Percentiles rank a stretch among this genome's conserved stretches.
These are phyloP conservation scores for Leuciscus idus DNA, from an alignment of 2,113 vertebrate species.

Conservation along the genomic window DNA sequence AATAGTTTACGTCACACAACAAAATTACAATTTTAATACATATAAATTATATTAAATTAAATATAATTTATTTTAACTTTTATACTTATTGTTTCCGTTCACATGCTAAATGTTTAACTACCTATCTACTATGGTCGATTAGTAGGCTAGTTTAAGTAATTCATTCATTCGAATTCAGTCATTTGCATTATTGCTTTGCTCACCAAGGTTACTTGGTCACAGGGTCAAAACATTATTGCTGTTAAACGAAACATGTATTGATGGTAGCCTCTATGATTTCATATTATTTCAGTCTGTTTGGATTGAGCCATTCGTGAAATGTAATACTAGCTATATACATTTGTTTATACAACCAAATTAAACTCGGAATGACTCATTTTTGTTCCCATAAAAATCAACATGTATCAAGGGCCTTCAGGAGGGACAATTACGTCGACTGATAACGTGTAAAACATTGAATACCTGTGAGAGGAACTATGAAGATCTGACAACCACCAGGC, in stretches of 20 bases:
- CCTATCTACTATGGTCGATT: background rate
- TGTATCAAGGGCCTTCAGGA: slow-evolving; percentile 4
- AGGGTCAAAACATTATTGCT: slow-evolving; percentile 27
- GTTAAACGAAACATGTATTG: slow-evolving; percentile 4
- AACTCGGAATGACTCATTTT: slow-evolving; percentile 14
- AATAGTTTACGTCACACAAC: background rate
- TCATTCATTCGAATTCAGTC: background rate
- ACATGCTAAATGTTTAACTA: background rate
- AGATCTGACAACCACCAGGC: slow-evolving; percentile 30
- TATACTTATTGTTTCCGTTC: background rate
- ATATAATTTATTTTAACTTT: background rate
- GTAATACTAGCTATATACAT: background rate
- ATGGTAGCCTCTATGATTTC: background rate
- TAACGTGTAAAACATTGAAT: slow-evolving; percentile 40
- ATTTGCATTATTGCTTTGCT: slow-evolving; percentile 30
- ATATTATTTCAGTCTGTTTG: slow-evolving; percentile 2
- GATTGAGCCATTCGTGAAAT: background rate
- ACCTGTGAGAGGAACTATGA: slow-evolving; percentile 26
- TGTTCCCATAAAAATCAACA: background rate
- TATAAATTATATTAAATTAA: background rate
- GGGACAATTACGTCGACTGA: slow-evolving; percentile 38
- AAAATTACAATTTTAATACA: background rate
- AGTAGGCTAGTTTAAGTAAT: background rate
- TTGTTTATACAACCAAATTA: slow-evolving; percentile 28
- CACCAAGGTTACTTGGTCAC: slow-evolving; percentile 18